phyloP scores from a whole-genome alignment of 2,888 invertebrate species.

The Embidobia sp. region DNA sequence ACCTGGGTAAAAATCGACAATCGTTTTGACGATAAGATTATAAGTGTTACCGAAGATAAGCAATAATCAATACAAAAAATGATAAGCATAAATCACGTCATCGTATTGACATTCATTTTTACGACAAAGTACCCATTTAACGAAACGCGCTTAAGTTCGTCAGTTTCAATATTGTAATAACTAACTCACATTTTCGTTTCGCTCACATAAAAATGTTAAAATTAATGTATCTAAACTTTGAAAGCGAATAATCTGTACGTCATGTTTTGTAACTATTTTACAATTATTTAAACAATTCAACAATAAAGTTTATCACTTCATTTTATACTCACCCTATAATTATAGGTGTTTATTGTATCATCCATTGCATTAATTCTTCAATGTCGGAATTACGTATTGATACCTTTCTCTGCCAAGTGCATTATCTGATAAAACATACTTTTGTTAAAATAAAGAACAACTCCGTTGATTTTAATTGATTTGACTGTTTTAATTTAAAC shows the following conservation, averaged over 20 bases:
- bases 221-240: no score
- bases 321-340: slow-evolving; percentile 20
- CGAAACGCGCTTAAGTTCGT: no score
- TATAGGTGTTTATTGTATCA: slow-evolving; percentile 19
- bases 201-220: no score
- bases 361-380: slow-evolving; percentile 9
- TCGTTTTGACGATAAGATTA: neutral
- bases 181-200: no score
- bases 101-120: slow-evolving; percentile 3
- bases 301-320: no score
- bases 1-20: neutral
- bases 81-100: slow-evolving; percentile 13
- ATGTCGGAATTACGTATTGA: neutral
- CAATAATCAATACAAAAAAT: slow-evolving; percentile 4
- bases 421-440: slow-evolving; percentile 9
- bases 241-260: no score
- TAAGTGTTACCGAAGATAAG: slow-evolving; percentile 17
- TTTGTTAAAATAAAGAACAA: neutral
- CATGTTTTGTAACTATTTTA: no score
- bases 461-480: no score
- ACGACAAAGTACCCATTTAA: no score
- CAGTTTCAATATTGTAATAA: no score
- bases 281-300: no score
- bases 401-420: neutral
- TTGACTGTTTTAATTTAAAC: no score